Evolutionary conservation across 2,113 vertebrate species (phyloP).

Genomic region (Piliocolobus tephrosceles): DNA sequence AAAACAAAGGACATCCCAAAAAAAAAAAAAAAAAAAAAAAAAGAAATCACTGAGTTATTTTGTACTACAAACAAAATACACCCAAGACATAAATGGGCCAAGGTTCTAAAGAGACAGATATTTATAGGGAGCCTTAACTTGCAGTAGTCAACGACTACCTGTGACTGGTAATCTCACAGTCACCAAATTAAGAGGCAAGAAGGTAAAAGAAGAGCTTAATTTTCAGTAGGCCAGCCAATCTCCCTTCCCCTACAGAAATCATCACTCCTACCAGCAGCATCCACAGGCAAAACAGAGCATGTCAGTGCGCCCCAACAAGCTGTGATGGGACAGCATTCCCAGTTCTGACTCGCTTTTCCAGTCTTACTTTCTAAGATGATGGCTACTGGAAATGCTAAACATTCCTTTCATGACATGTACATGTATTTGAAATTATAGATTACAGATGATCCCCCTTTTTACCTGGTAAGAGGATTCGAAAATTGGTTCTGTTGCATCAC

Average conservation of each 20-base stretch:
- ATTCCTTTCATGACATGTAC: neutral
- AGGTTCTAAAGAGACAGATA: neutral
- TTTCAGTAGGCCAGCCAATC: neutral
- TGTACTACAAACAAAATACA: neutral
- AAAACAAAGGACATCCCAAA: too few relatives aligned
- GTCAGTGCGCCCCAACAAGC: neutral
- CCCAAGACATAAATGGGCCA: neutral
- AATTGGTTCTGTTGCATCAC: neutral
- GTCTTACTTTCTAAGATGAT: neutral
- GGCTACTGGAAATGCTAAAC: neutral
- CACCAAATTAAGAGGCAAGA: neutral
- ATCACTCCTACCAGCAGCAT: neutral
- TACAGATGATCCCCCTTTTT: neutral
- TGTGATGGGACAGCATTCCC: neutral
- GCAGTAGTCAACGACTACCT: neutral
- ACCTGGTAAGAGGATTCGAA: neutral
- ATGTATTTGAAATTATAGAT: neutral
- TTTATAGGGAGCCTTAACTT: neutral
- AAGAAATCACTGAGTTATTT: neutral
- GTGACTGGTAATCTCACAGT: neutral
- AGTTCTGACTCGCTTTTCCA: constrained; percentile 9
- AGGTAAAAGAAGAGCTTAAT: neutral
- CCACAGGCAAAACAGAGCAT: neutral
- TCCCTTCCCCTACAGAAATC: neutral
- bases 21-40: neutral